Base-by-base conservation (phyloP, 2,888 invertebrate genomes). In the Cantharis rufa region DNA sequence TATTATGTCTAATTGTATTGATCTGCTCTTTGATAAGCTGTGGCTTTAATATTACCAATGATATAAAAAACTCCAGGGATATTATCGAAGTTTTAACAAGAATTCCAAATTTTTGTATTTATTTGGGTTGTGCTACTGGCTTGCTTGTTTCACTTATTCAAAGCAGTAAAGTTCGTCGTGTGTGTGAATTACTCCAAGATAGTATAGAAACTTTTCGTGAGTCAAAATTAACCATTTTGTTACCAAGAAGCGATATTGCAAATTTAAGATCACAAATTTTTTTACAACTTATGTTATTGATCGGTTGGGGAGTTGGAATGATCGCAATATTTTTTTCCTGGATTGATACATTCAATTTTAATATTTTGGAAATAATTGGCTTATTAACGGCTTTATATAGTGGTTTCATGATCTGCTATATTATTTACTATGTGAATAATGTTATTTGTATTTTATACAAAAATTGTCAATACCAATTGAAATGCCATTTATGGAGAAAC, bases 241-340 rank as follows among this genome's bases (percentile, higher is more conserved):
- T 32, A 13, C 1, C 32, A 32, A 32, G 1, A n/a, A 32, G n/a
- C 32, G 13, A 32, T n/a, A 32, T 32, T 1, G 3, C 3, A 32
- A 13, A 4, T 13, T 32, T 32, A 13, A 32, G n/a, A 32, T 32
- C 32, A 13, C 13, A 13, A 13, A 32, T 32, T n/a, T 13, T n/a
- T 32, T n/a, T 32, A 5, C 32, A 32, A 13, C 3, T 13, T 13
- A 13, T 13, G 1, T 32, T 13, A 32, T n/a, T 32, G 1, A 1
- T 5, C 1, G 13, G 0, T 13, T 13, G 1, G 5, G 0, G 1
- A 13, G 2, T 5, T 4, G 13, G 4, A 4, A 1, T 13, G 0
- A 1, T 1, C 1, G 1, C 5, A 32, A 5, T 32, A n/a, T 5
- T 5, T 0, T 4, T 0, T 32, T 5, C 1, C 1, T 32, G 3